Conservation (phyloP, 2,113 vertebrate species). For the Rhabdornis inornatus region DNA sequence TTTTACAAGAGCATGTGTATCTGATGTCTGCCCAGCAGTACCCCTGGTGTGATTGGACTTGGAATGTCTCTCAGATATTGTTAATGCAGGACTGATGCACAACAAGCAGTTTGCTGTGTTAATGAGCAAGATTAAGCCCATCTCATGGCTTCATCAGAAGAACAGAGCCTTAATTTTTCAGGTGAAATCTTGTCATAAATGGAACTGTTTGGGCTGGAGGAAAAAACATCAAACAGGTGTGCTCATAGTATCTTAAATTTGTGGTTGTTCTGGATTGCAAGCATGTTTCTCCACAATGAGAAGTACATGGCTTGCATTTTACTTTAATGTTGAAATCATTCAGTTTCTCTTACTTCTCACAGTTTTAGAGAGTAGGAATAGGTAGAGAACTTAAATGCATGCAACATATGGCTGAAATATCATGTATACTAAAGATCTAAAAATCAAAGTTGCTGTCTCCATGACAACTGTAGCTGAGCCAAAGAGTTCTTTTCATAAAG, state of each 20-base stretch:
- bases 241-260: neutral
- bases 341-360: neutral
- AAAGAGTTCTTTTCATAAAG: conserved; percentile 33
- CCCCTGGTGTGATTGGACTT: neutral
- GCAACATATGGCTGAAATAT: conserved; percentile 64
- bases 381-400: neutral
- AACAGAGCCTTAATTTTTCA: neutral
- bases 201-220: neutral
- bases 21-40: neutral
- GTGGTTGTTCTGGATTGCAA: neutral
- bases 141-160: neutral
- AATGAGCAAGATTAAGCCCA: neutral
- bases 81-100: neutral
- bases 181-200: neutral
- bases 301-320: neutral
- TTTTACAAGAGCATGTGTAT: neutral
- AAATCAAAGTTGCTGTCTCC: conserved; percentile 52
- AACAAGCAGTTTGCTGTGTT: neutral
- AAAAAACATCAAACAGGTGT: neutral
- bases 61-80: neutral
- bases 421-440: conserved; percentile 17
- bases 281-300: neutral
- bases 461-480: conserved; percentile 43
- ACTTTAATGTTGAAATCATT: neutral
- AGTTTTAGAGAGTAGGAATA: neutral